Conservation (phyloP, 2,797 vertebrate genomes). For the Prionace glauca region DNA sequence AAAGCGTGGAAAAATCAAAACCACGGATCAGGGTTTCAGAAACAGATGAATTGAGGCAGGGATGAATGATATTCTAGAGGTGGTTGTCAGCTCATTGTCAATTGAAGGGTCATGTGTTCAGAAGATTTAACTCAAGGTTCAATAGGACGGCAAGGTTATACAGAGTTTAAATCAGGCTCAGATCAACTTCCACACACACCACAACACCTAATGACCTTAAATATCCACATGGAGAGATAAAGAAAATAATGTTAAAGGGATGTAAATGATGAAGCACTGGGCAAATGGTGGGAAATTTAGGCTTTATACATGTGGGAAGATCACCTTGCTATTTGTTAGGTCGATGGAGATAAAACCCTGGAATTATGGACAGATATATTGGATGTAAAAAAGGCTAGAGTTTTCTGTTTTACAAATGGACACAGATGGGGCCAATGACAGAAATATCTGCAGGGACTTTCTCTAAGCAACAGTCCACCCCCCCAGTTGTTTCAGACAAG, state of each 20-base stretch:
- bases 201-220: neutral
- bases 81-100: neutral
- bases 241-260: neutral
- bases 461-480: too few species aligned
- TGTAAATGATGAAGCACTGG: neutral
- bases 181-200: neutral
- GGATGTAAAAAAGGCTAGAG: too few species aligned
- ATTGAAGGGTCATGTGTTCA: neutral
- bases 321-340: neutral
- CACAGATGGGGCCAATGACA: too few species aligned
- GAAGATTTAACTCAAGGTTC: neutral
- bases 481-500: too few species aligned
- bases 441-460: too few species aligned
- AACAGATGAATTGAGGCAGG: neutral
- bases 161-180: neutral
- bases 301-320: neutral
- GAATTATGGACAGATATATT: too few species aligned
- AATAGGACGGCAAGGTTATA: neutral
- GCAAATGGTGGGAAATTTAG: neutral
- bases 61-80: neutral
- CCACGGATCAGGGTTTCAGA: neutral
- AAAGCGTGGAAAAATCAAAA: neutral
- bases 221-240: neutral
- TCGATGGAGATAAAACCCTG: too few species aligned
- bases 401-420: too few species aligned